Evolutionary conservation across 2,113 vertebrate species (phyloP).

Genomic region (Crotophaga sulcirostris): DNA sequence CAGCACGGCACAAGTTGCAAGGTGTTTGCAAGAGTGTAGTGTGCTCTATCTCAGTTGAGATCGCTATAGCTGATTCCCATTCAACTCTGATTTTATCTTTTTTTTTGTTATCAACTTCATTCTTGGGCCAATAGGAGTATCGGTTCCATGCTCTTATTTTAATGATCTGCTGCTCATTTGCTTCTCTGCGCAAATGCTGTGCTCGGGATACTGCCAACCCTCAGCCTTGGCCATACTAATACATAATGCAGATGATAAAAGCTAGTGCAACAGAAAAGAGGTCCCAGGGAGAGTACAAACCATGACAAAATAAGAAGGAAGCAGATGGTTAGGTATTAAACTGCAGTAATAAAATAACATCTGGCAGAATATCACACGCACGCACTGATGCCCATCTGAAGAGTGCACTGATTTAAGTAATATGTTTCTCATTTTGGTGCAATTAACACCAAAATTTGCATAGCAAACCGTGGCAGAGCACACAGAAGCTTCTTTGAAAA

Average conservation of each 20-base stretch:
- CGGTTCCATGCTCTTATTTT: background rate
- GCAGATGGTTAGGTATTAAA: constrained; percentile 75
- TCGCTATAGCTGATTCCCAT: background rate
- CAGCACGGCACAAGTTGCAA: background rate
- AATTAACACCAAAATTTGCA: constrained; percentile 76
- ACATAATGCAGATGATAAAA: constrained; percentile 65
- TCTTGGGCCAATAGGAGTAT: background rate
- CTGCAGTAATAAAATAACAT: constrained; percentile 71
- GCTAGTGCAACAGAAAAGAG: constrained; percentile 50
- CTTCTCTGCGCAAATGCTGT: background rate
- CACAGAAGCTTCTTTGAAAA: constrained; percentile 20
- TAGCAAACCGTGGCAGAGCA: constrained; percentile 58
- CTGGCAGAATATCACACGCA: constrained; percentile 64
- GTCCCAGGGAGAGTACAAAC: constrained; percentile 64
- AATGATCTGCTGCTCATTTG: constrained; percentile 12
- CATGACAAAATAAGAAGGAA: constrained; percentile 66
- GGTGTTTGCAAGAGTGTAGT: background rate
- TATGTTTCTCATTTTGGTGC: constrained; percentile 74
- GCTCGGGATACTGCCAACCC: background rate
- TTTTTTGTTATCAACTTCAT: background rate
- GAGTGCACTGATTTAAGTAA: constrained; percentile 75
- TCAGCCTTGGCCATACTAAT: constrained; percentile 26
- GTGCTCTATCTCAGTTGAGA: background rate
- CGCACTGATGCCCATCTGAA: constrained; percentile 59
- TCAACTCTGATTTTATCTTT: background rate